A percentile compares a stretch with the other conserved stretches of the same genome.
phyloP scores from a whole-genome alignment of 1,140 invertebrate genomes.

The Zaprionus inermis region DNA sequence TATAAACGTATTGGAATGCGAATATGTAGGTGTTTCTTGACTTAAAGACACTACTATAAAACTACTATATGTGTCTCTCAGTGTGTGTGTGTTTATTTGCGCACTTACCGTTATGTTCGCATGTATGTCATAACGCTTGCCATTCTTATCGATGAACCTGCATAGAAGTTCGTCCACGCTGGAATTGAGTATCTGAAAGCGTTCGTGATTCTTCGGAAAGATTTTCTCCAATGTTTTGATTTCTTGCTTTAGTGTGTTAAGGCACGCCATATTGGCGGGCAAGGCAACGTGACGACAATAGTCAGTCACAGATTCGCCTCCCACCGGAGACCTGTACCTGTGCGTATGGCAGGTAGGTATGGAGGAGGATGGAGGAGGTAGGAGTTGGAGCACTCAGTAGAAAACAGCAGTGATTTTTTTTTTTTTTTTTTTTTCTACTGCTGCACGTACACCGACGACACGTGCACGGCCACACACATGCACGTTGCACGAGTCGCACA shows the following conservation, averaged over 20 bases:
- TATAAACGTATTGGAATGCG: background rate
- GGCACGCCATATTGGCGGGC: constrained; percentile 93
- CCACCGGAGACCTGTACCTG: constrained; percentile 16
- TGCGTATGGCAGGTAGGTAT: background rate
- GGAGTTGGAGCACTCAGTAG: background rate
- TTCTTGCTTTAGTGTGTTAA: constrained; percentile 98
- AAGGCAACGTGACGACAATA: constrained; percentile 57
- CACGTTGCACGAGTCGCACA: constrained; percentile 9
- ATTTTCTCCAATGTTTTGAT: constrained; percentile 97
- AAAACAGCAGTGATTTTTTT: background rate
- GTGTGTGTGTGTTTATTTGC: constrained; percentile 14
- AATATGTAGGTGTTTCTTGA: constrained; percentile 5
- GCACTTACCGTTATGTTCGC: constrained; percentile 98
- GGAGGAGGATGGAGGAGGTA: background rate
- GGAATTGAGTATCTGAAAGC: constrained; percentile 98
- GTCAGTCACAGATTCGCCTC: constrained; percentile 41
- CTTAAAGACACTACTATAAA: constrained; percentile 13
- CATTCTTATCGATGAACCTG: constrained; percentile 97
- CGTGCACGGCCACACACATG: constrained; percentile 9
- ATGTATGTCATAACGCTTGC: constrained; percentile 98
- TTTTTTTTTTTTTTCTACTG: background rate
- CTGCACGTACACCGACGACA: background rate
- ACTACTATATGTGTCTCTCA: background rate
- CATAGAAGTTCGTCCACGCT: constrained; percentile 99
- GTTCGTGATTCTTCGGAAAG: constrained; percentile 97